Evolutionary conservation across 2,797 vertebrate genomes (phyloP).

Genomic region (Chrysocyon brachyurus): DNA sequence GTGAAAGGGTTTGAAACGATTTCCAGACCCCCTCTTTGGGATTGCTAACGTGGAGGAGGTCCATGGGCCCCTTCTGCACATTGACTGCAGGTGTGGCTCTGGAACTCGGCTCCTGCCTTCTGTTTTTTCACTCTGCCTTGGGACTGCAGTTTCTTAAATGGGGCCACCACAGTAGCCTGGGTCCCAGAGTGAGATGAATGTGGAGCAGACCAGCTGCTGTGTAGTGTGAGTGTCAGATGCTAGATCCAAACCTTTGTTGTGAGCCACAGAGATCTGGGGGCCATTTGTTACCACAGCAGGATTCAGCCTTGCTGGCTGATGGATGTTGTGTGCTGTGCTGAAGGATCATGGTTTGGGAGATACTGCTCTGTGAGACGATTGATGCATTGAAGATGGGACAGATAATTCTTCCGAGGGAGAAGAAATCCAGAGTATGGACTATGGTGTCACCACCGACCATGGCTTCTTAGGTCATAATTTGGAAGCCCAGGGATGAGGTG

Average conservation of each 20-base stretch:
- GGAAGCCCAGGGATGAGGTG: neutral
- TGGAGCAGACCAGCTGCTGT: neutral
- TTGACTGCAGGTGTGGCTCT: neutral
- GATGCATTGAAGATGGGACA: neutral
- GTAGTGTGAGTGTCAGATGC: neutral
- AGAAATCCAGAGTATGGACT: neutral
- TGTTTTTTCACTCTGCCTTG: neutral
- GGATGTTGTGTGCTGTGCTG: neutral
- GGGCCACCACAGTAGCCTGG: neutral
- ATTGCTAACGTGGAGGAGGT: neutral
- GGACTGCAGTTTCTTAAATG: neutral
- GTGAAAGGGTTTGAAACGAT: neutral
- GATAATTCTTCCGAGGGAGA: neutral
- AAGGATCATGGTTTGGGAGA: neutral
- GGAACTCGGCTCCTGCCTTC: neutral
- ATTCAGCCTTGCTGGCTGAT: neutral
- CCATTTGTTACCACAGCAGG: neutral
- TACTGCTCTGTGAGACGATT: neutral
- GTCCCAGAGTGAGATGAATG: neutral
- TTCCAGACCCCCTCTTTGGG: neutral
- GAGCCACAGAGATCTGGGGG: neutral
- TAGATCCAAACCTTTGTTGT: neutral
- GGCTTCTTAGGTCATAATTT: neutral
- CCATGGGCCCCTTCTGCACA: neutral
- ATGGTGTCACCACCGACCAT: neutral